phyloP scores from a whole-genome alignment of 2,888 invertebrate species.

The Drosophila nigricruria region DNA sequence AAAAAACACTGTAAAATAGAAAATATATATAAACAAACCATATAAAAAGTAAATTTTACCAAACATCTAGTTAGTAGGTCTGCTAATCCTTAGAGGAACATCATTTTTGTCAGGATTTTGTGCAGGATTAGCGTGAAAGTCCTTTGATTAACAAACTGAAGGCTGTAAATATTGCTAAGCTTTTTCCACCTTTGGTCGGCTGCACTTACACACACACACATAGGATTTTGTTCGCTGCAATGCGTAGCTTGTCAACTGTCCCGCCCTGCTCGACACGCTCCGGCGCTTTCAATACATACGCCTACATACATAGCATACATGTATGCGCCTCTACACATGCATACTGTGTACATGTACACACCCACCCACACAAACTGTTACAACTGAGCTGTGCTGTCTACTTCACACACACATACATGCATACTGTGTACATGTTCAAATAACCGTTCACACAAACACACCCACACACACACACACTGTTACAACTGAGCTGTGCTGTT shows the following conservation, averaged over 20 bases:
- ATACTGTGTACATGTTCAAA: conserved; percentile 2
- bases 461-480: conserved; percentile 9
- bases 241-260: conserved; percentile 49
- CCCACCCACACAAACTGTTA: conserved; percentile 1
- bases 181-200: conserved; percentile 31
- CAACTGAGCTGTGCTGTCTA: conserved; percentile 48
- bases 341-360: conserved; percentile 11
- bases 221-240: conserved; percentile 27
- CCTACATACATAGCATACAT: conserved; percentile 7
- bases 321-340: conserved; percentile 12
- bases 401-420: conserved; percentile 17
- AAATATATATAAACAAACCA: conserved; percentile 11
- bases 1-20: conserved; percentile 33
- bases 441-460: conserved; percentile 18
- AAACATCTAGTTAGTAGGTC: conserved; percentile 17
- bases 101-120: conserved; percentile 1
- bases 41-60: conserved; percentile 5
- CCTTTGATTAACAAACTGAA: conserved; percentile 15
- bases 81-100: conserved; percentile 1
- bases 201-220: conserved; percentile 14
- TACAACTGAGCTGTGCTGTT: conserved; percentile 47
- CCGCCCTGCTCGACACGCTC: conserved; percentile 37
- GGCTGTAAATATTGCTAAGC: conserved; percentile 58
- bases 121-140: neutral
- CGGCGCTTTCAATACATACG: conserved; percentile 45